Evolutionary conservation across 2,888 invertebrate genomes (phyloP), one percentile per base, ranked within the genome.

Genomic region (Cerastis rubricosa): DNA sequence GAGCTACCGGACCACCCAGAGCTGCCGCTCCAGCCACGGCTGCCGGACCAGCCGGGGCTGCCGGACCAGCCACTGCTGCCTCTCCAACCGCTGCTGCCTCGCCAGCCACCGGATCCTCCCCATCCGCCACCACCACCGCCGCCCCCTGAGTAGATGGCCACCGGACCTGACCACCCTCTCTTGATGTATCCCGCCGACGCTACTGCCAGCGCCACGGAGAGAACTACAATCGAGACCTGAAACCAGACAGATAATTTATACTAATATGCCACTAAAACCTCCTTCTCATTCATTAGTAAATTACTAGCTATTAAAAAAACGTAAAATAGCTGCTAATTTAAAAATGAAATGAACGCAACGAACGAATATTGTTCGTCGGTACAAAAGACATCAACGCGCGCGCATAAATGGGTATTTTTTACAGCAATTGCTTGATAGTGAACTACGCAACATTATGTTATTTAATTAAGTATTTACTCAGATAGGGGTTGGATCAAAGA

Each of bases 111-210:
- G 6, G 72, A 68, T 63, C 81, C 76, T 7, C 68, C 7, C 76
- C 76, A 78, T 22, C 71, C 75, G 61, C 40, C 76, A 29, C 59
- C 51, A 25, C 74, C 74, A 14, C 67, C 67, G 43, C 73, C 76
- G 25, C 77, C 57, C n/a, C 79, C 40, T 7, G 77, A 76, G 83
- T 84, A 83, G n/a, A 66, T 29, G 64, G 65, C 76, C 19, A 19
- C 49, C 9, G 84, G 86, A 1, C 79, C 71, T 11, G 79, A 82
- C 89, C 90, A 89, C 45, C 90, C 89, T n/a, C 86, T 83, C 49
- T 85, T 76, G 81, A 90, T 77, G 88, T 89, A 88, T 68, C 94
- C 94, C 0, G 94, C 95, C 0, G 92, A 89, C n/a, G 90, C 90
- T 49, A 87, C 74, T 71, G 92, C 87, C 81, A 93, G 54, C 67